Evolutionary conservation across 1,140 invertebrate species (phyloP), one percentile per base, ranked within the genome.

Genomic region (Psix sp.): DNA sequence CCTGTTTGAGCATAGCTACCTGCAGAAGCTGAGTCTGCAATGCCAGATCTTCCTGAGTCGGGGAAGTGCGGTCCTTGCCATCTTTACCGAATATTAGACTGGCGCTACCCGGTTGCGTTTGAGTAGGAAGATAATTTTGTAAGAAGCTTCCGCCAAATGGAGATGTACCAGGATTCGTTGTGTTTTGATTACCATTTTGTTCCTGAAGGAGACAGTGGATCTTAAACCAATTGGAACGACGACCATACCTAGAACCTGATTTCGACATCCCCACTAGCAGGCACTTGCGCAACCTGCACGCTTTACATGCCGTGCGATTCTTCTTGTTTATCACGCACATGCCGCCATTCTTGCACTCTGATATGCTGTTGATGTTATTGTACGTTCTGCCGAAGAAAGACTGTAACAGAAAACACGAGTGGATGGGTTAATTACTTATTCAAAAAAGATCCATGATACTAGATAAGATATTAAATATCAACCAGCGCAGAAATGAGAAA

Each of bases 341-440:
- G 0, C 94, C 93, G 80, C 94, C 95, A 86, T 98, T 97, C 82
- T 97, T 97, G 89, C 96, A 97, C 72, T 96, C 95, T 1, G 93
- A 93, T 77, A 97, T 94, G 17, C 94, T 94, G 77, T 92, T 91
- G 45, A 96, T 87, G 82, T 98, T 98, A 90, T 98, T 98, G 89
- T 98, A 97, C 5, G 96, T 97, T 16, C 97, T 90, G 0, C 97
- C 96, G 86, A 99, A 99, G 89, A 99, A 99, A 6, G 96, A 98
- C 96, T 99, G 93, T 0, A 71, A 63, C 35, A 70, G 10, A 70
- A 35, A 48, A 16, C 21, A 24, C 7, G 15, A 18, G 16, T 15
- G 24, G 7, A 11, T 18, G 16, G 21, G 45, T 48, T 48, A 26
- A 48, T 33, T 33, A 48, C 13, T 11, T 35, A 10, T 5, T 5